Percentiles rank a stretch among this genome's conserved stretches.
These are phyloP conservation scores for Geotrypetes seraphini DNA, from an alignment of 2,797 vertebrate genomes.

Conservation along the genomic window DNA sequence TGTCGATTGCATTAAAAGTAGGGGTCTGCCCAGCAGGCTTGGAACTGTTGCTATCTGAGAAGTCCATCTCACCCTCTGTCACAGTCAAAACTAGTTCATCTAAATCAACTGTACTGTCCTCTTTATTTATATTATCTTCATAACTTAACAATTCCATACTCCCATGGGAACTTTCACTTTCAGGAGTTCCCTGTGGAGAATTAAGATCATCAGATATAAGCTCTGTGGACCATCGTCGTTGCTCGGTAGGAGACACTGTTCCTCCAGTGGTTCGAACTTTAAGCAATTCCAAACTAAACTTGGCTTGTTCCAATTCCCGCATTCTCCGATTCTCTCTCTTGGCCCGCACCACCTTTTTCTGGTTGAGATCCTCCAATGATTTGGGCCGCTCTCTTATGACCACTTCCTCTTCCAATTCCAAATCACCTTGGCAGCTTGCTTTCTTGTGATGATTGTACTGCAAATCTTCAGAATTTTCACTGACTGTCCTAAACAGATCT, in stretches of 20 bases:
- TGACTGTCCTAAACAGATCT: conserved; percentile 19
- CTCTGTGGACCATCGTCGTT: conserved; percentile 71
- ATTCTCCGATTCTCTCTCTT: conserved; percentile 91
- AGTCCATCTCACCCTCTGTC: background rate
- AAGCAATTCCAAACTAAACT: conserved; percentile 89
- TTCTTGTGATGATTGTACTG: conserved; percentile 34
- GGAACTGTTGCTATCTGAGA: conserved; percentile 16
- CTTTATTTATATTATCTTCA: conserved; percentile 58
- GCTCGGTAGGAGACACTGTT: conserved; percentile 71
- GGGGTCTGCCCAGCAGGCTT: conserved; percentile 11
- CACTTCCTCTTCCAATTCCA: conserved; percentile 37
- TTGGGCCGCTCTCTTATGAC: conserved; percentile 64
- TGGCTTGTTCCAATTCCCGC: conserved; percentile 91
- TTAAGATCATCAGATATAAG: conserved; percentile 46
- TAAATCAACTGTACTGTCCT: conserved; percentile 20
- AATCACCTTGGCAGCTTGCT: conserved; percentile 41
- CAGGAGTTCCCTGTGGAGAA: conserved; percentile 75
- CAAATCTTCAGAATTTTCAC: conserved; percentile 18
- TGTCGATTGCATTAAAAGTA: conserved; percentile 11
- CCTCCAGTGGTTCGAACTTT: conserved; percentile 84
- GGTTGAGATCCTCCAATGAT: conserved; percentile 64
- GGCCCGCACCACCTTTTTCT: conserved; percentile 76
- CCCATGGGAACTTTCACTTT: conserved; percentile 84
- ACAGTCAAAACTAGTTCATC: conserved; percentile 24
- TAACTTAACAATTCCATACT: conserved; percentile 77